Evolutionary conservation across 2,113 vertebrate genomes (phyloP), one percentile per base, ranked within the genome.

Genomic region (Colaptes auratus): DNA sequence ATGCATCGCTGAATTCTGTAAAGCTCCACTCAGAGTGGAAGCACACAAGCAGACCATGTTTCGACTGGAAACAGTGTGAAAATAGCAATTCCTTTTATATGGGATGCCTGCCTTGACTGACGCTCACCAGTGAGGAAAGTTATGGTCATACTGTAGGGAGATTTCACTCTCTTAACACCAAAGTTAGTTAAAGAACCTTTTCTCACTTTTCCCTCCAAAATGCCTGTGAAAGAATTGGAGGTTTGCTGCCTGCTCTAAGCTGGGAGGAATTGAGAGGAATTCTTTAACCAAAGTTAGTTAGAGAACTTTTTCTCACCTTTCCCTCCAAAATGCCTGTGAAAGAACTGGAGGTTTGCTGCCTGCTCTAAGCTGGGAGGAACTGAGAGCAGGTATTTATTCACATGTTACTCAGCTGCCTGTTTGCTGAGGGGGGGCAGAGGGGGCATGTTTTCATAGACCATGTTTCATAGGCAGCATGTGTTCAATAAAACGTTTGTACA

Each of bases 401-500:
- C 88, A 92, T 86, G 87, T 70, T 86, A 81, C 90, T 90, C 10
- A 66, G 82, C 85, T 93, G 88, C 82, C 80, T 16, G 2, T 64
- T 95, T 77, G 82, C 15, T 11, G 39, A 39, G 39, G 39, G 39
- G 39, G 7, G 95, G 73, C 86, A 89, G 91, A 79, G 82, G 90
- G 91, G 91, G 80, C 86, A 6, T 95, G 82, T 96, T 96, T 97
- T 92, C 93, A 93, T 86, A 95, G 96, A 59, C 65, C 87, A 88
- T 64, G 75, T 95, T 96, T 97, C 96, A 96, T 63, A 71, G 94
- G 88, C 92, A 95, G 66, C 91, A 85, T 90, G 89, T 96, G 90
- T 94, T 96, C 92, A 96, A 95, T 96, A 96, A 97, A 97, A 96
- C 82, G 36, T 96, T 96, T 97, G 95, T 92, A 93, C 92, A 72